Conservation (phyloP, 1,140 invertebrate species). For the Listronotus oregonensis region DNA sequence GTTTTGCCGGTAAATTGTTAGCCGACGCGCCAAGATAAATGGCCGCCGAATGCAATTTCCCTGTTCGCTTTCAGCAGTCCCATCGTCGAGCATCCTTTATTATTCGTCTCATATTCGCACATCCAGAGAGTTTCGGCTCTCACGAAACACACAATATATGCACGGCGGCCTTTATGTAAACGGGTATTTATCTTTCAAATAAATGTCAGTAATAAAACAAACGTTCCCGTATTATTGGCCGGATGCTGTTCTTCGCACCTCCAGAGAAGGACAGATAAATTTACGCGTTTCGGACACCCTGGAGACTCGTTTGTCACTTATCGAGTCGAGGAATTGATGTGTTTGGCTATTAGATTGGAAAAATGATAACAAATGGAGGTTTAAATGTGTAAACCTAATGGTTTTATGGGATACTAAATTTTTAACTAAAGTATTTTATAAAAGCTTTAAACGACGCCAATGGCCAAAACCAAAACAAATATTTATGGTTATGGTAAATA, state of each 20-base stretch:
- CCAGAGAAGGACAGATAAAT: constrained; percentile 7
- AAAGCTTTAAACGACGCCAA: too few relatives aligned
- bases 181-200: constrained; percentile 12
- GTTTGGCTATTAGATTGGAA: too few relatives aligned
- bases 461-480: too few relatives aligned
- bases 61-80: constrained; percentile 6
- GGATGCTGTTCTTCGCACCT: constrained; percentile 10
- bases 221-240: constrained; percentile 10
- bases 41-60: constrained; percentile 7
- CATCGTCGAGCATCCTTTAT: constrained; percentile 9
- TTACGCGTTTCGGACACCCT: constrained; percentile 6
- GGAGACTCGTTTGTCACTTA: constrained; percentile 15
- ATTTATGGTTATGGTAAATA: too few relatives aligned
- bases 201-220: constrained; percentile 13
- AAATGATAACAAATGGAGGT: too few relatives aligned
- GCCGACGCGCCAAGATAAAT: constrained; percentile 3
- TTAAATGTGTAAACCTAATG: too few relatives aligned
- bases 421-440: too few relatives aligned
- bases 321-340: constrained; percentile 8
- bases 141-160: constrained; percentile 11
- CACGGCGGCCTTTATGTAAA: constrained; percentile 6
- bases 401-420: too few relatives aligned
- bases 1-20: constrained; percentile 14
- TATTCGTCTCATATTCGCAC: constrained; percentile 10
- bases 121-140: constrained; percentile 1